Evolutionary conservation across 2,797 vertebrate species (phyloP), one percentile per base, ranked within the genome.

Genomic region (Microcaecilia unicolor): DNA sequence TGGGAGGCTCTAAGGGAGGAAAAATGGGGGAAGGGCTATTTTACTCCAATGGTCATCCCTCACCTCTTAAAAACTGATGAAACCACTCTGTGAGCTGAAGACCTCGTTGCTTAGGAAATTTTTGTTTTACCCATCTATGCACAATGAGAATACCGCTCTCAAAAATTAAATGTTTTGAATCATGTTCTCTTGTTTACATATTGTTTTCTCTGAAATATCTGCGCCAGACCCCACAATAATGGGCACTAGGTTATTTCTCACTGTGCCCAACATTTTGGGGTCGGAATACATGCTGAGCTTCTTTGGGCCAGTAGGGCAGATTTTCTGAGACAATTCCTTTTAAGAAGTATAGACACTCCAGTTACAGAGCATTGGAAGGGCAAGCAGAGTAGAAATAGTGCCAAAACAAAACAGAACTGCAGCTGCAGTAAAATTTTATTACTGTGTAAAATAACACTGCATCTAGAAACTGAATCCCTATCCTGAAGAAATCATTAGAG

Each of bases 381-480:
- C 7, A 37, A 18, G 18, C 37, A 44, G 31, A 44, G 32, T 48
- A 41, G 16, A 26, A 6, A 16, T 31, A 51, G 28, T 44, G 15
- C 7, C 10, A 54, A 50, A 58, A 31, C 58, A 66, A 69, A 67
- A 36, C 28, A 48, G 54, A 16, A 56, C 40, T 18, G 23, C 24
- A 37, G 18, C 20, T 2, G 3, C 22, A 51, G 22, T 41, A 43
- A 55, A 71, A 46, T 7, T 35, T 44, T 15, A 41, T 42, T 25
- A 18, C 33, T 37, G 6, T 29, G 13, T 57, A 34, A 55, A 57
- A 44, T 31, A 57, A 39, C 25, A 50, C 48, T 46, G 34, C 15
- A 50, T 56, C 45, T 3, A 55, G 40, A 49, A 61, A 51, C 7
- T 41, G 52, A 53, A 8, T 12, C 33, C 23, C 15, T 11, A 21